phyloP scores from a whole-genome alignment of 2,797 vertebrate species.

The Nyctalus aviator region DNA sequence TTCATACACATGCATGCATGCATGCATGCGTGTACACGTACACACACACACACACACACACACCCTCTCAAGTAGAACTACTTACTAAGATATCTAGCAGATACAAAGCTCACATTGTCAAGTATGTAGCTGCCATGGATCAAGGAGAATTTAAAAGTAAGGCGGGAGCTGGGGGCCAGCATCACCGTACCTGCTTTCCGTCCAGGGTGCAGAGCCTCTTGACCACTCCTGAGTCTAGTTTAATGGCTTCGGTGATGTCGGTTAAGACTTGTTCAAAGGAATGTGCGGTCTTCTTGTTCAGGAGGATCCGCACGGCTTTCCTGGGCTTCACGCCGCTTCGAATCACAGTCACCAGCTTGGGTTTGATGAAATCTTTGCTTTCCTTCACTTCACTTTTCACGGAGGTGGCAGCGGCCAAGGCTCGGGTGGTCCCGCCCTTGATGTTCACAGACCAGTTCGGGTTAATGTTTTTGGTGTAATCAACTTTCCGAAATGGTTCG shows the following conservation, averaged over 20 bases:
- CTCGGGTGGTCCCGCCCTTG: conserved; percentile 91
- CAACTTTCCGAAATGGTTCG: conserved; percentile 95
- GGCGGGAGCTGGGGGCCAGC: accelerated
- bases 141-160: neutral
- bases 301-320: conserved; percentile 97
- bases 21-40: too few species aligned
- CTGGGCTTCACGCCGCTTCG: conserved; percentile 97
- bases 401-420: conserved; percentile 90
- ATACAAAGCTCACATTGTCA: neutral
- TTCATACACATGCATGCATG: neutral
- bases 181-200: conserved; percentile 95
- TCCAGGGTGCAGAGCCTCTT: conserved; percentile 97
- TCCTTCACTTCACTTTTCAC: conserved; percentile 92
- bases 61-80: neutral
- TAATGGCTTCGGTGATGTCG: conserved; percentile 99
- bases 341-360: conserved; percentile 98
- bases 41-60: neutral
- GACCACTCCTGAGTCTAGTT: conserved; percentile 97
- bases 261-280: conserved; percentile 98
- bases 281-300: conserved; percentile 99
- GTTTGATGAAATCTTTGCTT: conserved; percentile 97
- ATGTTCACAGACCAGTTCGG: conserved; percentile 98
- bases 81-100: neutral
- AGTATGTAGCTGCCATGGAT: accelerated
- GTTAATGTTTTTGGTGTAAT: conserved; percentile 97